Percentiles rank a stretch among this genome's conserved stretches.
phyloP scores from a whole-genome alignment of 2,113 vertebrate species.

The Nycticebus coucang region DNA sequence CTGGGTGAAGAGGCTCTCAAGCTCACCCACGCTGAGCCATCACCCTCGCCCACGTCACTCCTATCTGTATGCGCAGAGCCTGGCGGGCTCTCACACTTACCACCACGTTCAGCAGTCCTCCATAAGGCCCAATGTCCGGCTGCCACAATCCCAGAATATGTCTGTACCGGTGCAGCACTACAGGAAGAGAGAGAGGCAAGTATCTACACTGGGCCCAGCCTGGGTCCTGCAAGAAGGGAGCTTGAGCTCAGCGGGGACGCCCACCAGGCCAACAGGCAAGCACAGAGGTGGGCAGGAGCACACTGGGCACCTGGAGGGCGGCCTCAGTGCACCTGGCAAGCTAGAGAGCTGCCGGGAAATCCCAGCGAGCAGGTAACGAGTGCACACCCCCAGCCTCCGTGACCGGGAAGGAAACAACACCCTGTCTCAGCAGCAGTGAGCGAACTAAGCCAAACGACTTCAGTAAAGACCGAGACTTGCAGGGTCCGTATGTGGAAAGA shows the following conservation, averaged over 20 bases:
- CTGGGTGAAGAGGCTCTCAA: fast-evolving
- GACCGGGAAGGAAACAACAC: background rate
- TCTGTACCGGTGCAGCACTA: constrained; percentile 95
- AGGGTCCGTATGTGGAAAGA: background rate
- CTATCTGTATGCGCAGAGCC: background rate
- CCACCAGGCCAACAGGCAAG: background rate
- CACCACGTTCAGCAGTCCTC: constrained; percentile 98
- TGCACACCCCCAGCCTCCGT: background rate
- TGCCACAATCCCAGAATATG: constrained; percentile 98
- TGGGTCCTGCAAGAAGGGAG: background rate
- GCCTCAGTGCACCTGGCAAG: too few relatives aligned
- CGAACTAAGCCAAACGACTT: background rate
- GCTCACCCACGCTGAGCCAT: too few relatives aligned
- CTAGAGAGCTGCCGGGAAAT: background rate
- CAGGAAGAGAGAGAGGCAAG: constrained; percentile 73
- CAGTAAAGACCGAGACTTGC: background rate
- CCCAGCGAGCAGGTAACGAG: background rate
- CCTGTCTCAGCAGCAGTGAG: too few relatives aligned
- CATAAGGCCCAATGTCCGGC: constrained; percentile 97
- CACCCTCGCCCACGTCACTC: too few relatives aligned
- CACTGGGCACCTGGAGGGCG: background rate
- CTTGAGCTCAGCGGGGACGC: background rate
- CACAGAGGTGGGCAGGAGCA: background rate
- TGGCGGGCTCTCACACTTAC: constrained; percentile 83
- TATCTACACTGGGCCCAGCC: background rate